Base-by-base conservation (phyloP, 1,140 invertebrate species). In the Scaptomyza montana region DNA sequence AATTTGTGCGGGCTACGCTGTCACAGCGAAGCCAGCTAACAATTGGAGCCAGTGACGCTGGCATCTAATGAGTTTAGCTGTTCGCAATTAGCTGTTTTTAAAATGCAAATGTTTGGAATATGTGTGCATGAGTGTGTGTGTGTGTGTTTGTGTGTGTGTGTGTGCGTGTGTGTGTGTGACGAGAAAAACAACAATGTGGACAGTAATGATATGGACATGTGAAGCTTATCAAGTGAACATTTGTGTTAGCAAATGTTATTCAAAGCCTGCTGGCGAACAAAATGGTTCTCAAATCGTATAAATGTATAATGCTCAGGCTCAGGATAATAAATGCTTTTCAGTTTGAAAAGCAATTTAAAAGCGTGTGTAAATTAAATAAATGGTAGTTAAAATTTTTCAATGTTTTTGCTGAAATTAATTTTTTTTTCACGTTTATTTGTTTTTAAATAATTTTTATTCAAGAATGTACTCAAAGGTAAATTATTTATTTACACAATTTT, bases 41-140 rank as follows among this genome's bases (percentile, higher is more conserved):
- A 57, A 63, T 63, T 63, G 59, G 46, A 50, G 45, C 57, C 50
- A 71, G 62, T 72, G 68, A 61, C 64, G 56, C 28, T 64, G 49
- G 53, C 56, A 46, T 81, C 68, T 80, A 87, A 81, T 81, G 78
- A 81, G 82, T 87, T 87, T 89, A 74, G 21, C 21, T 25, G 21
- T 81, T 69, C 60, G 72, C 78, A 89, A 87, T 87, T 87, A 82
- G 82, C 78, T 66, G 72, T 68, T 53, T 68, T 87, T 76, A 50
- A 74, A 74, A 79, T 78, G 62, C 65, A 87, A 77, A 87, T 87
- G 63, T 16, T 39, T 13, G 33, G 8, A 36, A 36, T 36, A 36
- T 36, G 30, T 30, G 7, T 30, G 5, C 6, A 7, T 46, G 41
- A 46, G 56, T 60, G 62, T 16, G 33, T 43, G 54, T 28, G 33